phyloP scores from a whole-genome alignment of 2,797 vertebrate species.

The Gymnopithys bicolor region DNA sequence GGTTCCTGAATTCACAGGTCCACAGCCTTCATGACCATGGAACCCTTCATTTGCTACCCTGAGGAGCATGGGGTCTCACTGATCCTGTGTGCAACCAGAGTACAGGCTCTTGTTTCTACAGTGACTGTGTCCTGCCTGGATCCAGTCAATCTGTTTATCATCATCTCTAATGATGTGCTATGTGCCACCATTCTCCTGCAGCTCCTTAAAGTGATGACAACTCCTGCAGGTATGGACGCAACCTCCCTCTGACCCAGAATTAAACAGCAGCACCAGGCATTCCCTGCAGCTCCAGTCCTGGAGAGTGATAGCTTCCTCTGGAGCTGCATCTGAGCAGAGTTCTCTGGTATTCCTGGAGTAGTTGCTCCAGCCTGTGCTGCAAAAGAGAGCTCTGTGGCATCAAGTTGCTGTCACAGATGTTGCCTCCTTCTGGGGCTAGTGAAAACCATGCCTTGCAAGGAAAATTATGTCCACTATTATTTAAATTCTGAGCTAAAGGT shows the following conservation, averaged over 20 bases:
- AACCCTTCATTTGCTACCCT: background rate
- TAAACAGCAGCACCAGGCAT: background rate
- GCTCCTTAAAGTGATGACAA: background rate
- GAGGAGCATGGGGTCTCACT: background rate
- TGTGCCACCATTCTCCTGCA: background rate
- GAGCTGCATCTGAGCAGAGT: background rate
- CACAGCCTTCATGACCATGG: background rate
- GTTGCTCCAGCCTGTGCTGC: background rate
- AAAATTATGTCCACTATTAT: background rate
- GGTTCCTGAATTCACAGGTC: background rate
- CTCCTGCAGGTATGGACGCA: background rate
- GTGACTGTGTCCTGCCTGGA: background rate
- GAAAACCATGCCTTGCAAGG: background rate
- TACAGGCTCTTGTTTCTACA: background rate
- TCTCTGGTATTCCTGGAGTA: background rate
- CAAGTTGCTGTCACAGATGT: background rate
- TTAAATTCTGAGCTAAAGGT: background rate
- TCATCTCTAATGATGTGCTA: background rate
- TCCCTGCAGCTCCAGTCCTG: background rate
- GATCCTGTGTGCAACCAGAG: accelerated
- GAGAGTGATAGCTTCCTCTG: background rate
- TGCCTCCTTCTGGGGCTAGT: background rate
- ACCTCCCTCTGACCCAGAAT: background rate
- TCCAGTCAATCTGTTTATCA: background rate
- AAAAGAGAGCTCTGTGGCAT: background rate